These are phyloP conservation scores for Gymnorhina tibicen DNA, from an alignment of 2,113 vertebrate species.

Conservation along the genomic window DNA sequence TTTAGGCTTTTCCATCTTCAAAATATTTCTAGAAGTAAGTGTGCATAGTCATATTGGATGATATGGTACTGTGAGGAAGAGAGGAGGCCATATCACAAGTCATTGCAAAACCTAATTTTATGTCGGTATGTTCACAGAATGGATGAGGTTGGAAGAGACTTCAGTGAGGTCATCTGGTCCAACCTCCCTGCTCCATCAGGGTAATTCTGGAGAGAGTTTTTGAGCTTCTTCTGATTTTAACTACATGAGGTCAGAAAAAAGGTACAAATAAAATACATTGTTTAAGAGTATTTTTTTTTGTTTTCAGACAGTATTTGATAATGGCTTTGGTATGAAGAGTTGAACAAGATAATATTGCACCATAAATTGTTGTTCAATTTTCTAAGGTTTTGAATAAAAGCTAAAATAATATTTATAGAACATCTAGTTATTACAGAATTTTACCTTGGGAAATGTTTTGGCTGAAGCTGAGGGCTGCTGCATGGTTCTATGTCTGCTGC, in stretches of 20 bases:
- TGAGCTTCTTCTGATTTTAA: background rate
- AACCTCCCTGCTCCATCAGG: background rate
- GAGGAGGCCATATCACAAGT: background rate
- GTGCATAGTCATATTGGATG: background rate
- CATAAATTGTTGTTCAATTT: background rate
- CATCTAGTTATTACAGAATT: background rate
- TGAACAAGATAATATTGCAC: background rate
- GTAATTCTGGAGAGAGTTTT: background rate
- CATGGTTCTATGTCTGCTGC: background rate
- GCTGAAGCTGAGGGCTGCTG: background rate
- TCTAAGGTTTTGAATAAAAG: background rate
- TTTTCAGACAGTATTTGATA: background rate
- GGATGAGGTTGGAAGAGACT: background rate
- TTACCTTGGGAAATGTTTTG: background rate
- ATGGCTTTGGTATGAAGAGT: fast-evolving
- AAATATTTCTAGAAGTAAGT: background rate
- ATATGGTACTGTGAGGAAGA: background rate
- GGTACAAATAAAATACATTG: background rate
- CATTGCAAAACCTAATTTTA: background rate
- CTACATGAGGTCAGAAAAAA: background rate
- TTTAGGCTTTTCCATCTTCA: background rate
- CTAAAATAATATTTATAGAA: background rate
- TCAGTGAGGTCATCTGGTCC: background rate
- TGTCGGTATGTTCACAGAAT: background rate
- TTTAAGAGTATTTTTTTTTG: background rate